Percentiles rank a stretch among this genome's conserved stretches.
These are phyloP conservation scores for Eulemur coronatus DNA, from an alignment of 2,797 vertebrate species.

Conservation along the genomic window DNA sequence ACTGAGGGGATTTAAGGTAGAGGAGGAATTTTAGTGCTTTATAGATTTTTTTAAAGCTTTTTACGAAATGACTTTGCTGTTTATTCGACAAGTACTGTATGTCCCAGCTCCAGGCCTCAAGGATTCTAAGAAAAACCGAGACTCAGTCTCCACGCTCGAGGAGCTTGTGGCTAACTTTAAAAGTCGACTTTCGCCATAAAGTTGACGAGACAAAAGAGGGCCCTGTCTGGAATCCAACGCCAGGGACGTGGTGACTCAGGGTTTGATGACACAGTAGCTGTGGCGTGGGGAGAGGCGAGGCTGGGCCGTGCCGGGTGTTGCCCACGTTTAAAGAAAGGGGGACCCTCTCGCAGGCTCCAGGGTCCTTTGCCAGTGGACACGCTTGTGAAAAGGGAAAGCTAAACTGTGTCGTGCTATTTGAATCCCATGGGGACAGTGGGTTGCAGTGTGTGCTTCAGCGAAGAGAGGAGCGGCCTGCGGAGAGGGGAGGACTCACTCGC, in stretches of 20 bases:
- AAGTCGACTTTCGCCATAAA: background rate
- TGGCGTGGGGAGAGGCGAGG: accelerated
- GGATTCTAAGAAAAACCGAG: background rate
- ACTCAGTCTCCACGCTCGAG: accelerated
- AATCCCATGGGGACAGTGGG: background rate
- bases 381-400: background rate
- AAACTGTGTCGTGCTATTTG: accelerated
- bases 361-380: background rate
- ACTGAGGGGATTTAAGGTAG: too few relatives aligned
- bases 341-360: background rate
- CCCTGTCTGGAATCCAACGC: background rate
- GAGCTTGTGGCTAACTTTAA: accelerated
- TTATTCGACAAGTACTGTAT: background rate
- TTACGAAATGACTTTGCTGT: too few relatives aligned
- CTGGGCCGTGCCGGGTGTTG: background rate
- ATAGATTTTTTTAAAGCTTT: background rate
- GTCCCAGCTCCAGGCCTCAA: background rate
- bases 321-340: background rate
- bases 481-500: background rate
- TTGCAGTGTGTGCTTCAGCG: too few relatives aligned
- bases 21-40: background rate
- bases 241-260: too few relatives aligned
- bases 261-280: accelerated
- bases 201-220: background rate
- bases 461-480: background rate